phyloP scores from a whole-genome alignment of 2,888 invertebrate genomes.

The Torymus aiolomorphi region DNA sequence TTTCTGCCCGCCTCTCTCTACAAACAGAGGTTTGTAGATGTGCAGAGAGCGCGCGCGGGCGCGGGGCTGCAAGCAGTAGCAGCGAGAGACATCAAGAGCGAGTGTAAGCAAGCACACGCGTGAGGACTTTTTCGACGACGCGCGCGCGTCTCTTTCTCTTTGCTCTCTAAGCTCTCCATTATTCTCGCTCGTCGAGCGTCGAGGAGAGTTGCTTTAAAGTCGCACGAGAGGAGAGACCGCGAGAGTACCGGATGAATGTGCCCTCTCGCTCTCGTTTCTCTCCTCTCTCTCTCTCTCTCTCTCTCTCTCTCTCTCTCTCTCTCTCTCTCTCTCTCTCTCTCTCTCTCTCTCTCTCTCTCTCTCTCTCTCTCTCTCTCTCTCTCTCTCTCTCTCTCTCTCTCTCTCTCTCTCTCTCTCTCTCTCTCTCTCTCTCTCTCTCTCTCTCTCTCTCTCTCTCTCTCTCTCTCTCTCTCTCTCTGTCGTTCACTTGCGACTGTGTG shows the following conservation, averaged over 20 bases:
- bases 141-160: background rate
- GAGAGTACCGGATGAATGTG: constrained; percentile 20
- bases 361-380: constrained; percentile 21
- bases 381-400: constrained; percentile 15
- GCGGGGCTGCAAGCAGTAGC: constrained; percentile 49
- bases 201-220: constrained; percentile 6
- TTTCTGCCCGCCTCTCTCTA: too few relatives aligned
- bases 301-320: constrained; percentile 20
- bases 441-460: constrained; percentile 20
- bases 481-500: constrained; percentile 3
- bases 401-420: constrained; percentile 24
- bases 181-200: constrained; percentile 13
- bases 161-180: constrained; percentile 44
- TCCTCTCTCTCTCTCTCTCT: constrained; percentile 9
- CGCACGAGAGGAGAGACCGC: constrained; percentile 21
- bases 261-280: background rate
- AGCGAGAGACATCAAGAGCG: constrained; percentile 34
- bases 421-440: constrained; percentile 9
- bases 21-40: constrained; percentile 48
- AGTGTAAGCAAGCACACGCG: constrained; percentile 32
- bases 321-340: constrained; percentile 21
- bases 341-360: constrained; percentile 17
- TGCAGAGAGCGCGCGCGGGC: constrained; percentile 34
- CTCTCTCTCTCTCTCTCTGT: constrained; percentile 23
- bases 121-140: constrained; percentile 40